Conservation (phyloP, 2,797 vertebrate species). For the Microchirus variegatus region DNA sequence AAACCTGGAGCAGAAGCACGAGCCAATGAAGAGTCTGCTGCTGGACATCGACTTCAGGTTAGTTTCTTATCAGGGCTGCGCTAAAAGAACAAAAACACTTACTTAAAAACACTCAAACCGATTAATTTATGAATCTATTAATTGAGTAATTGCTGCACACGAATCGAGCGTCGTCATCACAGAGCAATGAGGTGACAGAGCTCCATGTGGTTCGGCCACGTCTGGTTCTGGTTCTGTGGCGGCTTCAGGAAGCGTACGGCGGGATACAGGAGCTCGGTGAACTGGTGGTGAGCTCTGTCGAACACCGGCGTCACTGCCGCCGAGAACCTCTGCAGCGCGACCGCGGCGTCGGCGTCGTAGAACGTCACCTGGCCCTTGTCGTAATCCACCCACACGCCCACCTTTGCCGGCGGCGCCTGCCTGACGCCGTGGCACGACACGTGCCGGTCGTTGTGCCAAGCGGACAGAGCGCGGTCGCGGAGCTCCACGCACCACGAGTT, state of each 20-base stretch:
- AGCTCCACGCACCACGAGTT: slow-evolving; percentile 82
- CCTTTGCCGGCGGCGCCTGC: slow-evolving; percentile 26
- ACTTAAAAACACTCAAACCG: neutral
- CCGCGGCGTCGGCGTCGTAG: slow-evolving; percentile 73
- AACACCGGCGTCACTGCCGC: slow-evolving; percentile 64
- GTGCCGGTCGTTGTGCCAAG: slow-evolving; percentile 79
- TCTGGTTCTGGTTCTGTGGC: slow-evolving; percentile 39
- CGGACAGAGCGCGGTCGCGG: slow-evolving; percentile 50
- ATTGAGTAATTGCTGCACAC: too few species aligned
- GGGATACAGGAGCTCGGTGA: slow-evolving; percentile 76
- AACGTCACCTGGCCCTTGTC: slow-evolving; percentile 75
- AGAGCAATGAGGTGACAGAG: slow-evolving; percentile 48
- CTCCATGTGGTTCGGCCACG: slow-evolving; percentile 71
- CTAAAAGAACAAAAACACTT: neutral
- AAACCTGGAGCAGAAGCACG: slow-evolving; percentile 71
- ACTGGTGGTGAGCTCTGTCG: slow-evolving; percentile 79
- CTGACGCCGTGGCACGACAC: slow-evolving; percentile 47
- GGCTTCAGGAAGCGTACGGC: slow-evolving; percentile 75
- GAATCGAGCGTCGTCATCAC: slow-evolving; percentile 8
- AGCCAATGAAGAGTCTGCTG: slow-evolving; percentile 86
- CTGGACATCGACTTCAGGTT: slow-evolving; percentile 98
- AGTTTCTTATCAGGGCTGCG: slow-evolving; percentile 3
- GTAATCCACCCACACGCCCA: slow-evolving; percentile 78
- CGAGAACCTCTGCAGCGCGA: slow-evolving; percentile 77
- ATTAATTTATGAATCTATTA: too few species aligned